phyloP scores from a whole-genome alignment of 2,888 invertebrate genomes.

The Mesorhabditis belari region DNA sequence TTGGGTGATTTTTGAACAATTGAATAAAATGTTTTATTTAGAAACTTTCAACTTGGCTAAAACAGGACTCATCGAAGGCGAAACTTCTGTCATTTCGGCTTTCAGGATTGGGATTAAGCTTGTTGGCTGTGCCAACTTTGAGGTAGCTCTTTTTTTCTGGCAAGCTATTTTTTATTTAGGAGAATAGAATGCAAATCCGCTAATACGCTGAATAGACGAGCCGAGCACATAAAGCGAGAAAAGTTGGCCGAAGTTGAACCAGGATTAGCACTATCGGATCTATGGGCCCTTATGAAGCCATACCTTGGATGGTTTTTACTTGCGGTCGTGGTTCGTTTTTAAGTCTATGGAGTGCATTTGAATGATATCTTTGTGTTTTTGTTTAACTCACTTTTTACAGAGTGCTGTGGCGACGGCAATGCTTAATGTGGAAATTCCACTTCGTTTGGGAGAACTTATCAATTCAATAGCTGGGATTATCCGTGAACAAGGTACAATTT shows the following conservation, averaged over 20 bases:
- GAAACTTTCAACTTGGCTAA: not conserved
- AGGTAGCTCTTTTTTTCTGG: not conserved
- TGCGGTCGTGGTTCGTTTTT: conserved; percentile 35
- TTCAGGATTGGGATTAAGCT: not conserved
- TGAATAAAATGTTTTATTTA: too few species aligned
- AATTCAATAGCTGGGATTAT: conserved; percentile 42
- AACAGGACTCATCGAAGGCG: not conserved
- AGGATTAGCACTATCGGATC: conserved; percentile 17
- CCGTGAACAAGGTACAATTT: conserved; percentile 26
- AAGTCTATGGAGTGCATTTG: not conserved
- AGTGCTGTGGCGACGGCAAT: conserved; percentile 42
- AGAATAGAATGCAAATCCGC: not conserved
- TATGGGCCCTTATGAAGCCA: conserved; percentile 36
- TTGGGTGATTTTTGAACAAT: too few species aligned
- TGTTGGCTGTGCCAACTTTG: not conserved
- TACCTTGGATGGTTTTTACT: conserved; percentile 43
- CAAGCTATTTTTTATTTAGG: not conserved
- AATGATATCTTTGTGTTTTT: too few species aligned
- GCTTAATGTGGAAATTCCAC: conserved; percentile 45
- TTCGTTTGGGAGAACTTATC: conserved; percentile 43
- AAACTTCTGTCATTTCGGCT: not conserved
- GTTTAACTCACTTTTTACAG: too few species aligned
- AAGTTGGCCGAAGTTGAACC: conserved; percentile 3
- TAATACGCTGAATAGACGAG: conserved; percentile 4
- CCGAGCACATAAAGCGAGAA: conserved; percentile 13